phyloP scores from a whole-genome alignment of 2,113 vertebrate genomes.

The Aspidoscelis tigris region DNA sequence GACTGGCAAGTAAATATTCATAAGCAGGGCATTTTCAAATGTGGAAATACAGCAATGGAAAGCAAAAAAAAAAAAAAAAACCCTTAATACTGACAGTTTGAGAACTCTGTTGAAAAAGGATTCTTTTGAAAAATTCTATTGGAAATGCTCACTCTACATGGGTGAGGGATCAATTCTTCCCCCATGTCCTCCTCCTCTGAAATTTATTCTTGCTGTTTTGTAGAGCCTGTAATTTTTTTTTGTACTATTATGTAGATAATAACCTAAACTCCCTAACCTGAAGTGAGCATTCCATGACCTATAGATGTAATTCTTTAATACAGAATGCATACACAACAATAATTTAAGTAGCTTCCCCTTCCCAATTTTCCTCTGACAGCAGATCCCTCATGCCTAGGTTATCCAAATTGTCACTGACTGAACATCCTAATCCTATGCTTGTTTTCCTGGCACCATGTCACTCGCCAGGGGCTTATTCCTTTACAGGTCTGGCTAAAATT shows the following conservation, averaged over 20 bases:
- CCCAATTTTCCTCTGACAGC: no score
- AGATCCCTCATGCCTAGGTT: no score
- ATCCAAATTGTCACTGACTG: no score
- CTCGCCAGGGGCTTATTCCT: background rate
- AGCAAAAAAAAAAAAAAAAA: background rate
- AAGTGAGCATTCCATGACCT: background rate
- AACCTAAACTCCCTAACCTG: slow-evolving; percentile 38
- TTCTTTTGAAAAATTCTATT: no score
- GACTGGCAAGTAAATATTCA: background rate
- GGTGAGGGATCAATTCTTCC: no score
- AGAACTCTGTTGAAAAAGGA: no score
- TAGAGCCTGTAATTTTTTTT: slow-evolving; percentile 16
- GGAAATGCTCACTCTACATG: no score
- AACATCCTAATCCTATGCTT: no score
- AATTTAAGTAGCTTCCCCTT: background rate
- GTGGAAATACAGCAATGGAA: background rate
- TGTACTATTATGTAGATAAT: slow-evolving; percentile 34
- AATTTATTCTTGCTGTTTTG: no score
- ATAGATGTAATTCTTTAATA: background rate
- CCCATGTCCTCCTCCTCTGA: no score
- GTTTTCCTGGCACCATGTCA: no score
- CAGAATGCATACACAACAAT: background rate
- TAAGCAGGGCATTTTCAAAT: background rate
- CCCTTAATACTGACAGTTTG: background rate
- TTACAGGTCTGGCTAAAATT: background rate